These are phyloP conservation scores for Melanotaenia duboulayi DNA, from an alignment of 2,113 vertebrate genomes.

Conservation along the genomic window DNA sequence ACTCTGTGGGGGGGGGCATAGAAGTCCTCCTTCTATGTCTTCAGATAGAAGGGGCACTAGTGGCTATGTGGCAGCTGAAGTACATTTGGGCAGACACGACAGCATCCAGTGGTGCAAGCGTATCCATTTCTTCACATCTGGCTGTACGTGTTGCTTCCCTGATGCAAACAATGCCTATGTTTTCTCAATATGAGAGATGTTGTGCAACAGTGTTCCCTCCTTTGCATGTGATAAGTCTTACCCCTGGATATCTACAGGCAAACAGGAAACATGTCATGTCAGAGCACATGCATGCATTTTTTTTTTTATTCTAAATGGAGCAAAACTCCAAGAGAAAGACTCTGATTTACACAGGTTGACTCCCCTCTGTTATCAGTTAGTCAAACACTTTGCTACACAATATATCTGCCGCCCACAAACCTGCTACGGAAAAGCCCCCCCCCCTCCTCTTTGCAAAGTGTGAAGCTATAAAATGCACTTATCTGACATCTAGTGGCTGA, in stretches of 20 bases:
- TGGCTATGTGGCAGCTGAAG: conserved; percentile 19
- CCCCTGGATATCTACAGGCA: conserved; percentile 47
- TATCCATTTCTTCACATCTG: conserved; percentile 22
- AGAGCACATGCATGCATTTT: conserved; percentile 30
- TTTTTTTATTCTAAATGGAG: conserved; percentile 23
- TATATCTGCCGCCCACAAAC: conserved; percentile 60
- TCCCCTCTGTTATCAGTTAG: conserved; percentile 73
- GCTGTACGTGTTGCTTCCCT: conserved; percentile 11
- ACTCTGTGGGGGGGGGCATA: conserved; percentile 55
- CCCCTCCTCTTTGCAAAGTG: conserved; percentile 12
- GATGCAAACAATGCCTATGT: conserved; percentile 41
- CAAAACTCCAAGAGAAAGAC: conserved; percentile 28
- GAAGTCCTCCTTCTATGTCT: no score
- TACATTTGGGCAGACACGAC: conserved; percentile 16
- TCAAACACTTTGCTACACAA: conserved; percentile 57
- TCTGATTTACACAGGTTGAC: conserved; percentile 50
- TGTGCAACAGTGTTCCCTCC: conserved; percentile 63
- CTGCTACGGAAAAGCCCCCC: not conserved
- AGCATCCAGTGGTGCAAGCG: not conserved
- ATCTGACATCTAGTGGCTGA: conserved; percentile 80
- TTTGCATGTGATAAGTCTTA: conserved; percentile 52
- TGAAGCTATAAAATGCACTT: conserved; percentile 41
- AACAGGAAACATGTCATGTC: not conserved
- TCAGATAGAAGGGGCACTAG: conserved; percentile 12
- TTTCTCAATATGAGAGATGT: conserved; percentile 44